Base-by-base conservation (phyloP, 1,140 invertebrate species). In the Vanessa tameamea region DNA sequence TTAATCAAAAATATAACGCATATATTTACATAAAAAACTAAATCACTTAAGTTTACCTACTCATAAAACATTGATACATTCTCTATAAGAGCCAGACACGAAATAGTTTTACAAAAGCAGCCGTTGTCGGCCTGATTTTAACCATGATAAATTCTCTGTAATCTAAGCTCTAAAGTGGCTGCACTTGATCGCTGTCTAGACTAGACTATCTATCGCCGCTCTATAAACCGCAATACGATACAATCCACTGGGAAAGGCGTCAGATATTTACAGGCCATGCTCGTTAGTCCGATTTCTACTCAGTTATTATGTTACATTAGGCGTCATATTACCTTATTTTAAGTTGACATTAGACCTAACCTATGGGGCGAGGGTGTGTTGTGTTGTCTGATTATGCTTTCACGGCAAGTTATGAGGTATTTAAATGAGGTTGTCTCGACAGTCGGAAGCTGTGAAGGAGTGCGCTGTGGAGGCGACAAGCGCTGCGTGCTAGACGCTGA, bases 401-500 rank as follows among this genome's bases (percentile, higher is more conserved):
- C 55, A 57, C 55, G 4, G 5, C 16, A 5, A 8, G 4, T 68
- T 14, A 48, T 14, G 8, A 20, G n/a, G n/a, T 13, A 15, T 57
- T 47, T 13, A 69, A 15, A 31, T 43, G 14, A 26, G 37, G 3
- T 37, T 72, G 71, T 61, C 43, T 69, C 81, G 76, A 3, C 78
- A 92, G 89, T 94, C 95, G 96, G 95, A 87, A 96, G 95, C 75
- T 97, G 97, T 93, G 95, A 95, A 79, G 95, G 95, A 77, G 95
- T 98, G 63, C 95, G 94, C 12, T 98, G 97, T 91, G 94, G 96
- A 47, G 95, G 95, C 81, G 96, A 96, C 43, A 95, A 97, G 82
- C 95, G 95, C 69, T 98, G 98, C 92, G 94, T 98, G 37, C 93
- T 98, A 86, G 97, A 98, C 93, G 96, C 97, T 85, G 97, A 97